A percentile compares a stretch with the other conserved stretches of the same genome.
These are phyloP conservation scores for Drosophila pegasa DNA, from an alignment of 2,888 invertebrate genomes.

Conservation along the genomic window DNA sequence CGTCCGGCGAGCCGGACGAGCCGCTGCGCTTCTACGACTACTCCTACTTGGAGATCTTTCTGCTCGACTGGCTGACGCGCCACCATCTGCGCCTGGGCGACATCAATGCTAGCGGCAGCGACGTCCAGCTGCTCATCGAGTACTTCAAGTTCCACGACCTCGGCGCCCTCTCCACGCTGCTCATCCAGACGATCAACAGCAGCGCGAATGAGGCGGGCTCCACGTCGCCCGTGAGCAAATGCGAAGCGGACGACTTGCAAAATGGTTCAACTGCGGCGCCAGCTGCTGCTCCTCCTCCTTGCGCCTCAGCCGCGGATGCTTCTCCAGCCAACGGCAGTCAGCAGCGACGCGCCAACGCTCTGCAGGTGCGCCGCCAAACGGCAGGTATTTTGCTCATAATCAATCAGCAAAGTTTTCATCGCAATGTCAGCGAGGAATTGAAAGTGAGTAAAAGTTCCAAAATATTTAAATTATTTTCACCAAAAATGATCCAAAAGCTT, in stretches of 20 bases:
- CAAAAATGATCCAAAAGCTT: background rate
- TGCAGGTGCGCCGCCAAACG: conserved; percentile 59
- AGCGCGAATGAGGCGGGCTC: conserved; percentile 24
- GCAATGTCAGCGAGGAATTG: conserved; percentile 61
- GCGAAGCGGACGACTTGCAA: conserved; percentile 6
- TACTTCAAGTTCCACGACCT: conserved; percentile 80
- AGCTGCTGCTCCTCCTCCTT: background rate
- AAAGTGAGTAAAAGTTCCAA: conserved; percentile 66
- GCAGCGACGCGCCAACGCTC: conserved; percentile 40
- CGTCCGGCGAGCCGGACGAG: conserved; percentile 28
- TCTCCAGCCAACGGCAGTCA: background rate
- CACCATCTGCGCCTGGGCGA: conserved; percentile 70
- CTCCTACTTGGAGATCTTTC: conserved; percentile 79
- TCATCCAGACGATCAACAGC: conserved; percentile 67
- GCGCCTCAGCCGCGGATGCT: background rate
- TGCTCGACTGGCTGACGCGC: conserved; percentile 82
- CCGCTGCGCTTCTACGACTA: conserved; percentile 77
- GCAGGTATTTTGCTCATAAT: conserved; percentile 83
- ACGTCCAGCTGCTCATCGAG: conserved; percentile 75
- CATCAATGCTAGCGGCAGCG: conserved; percentile 56
- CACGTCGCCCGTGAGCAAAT: background rate
- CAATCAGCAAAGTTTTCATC: conserved; percentile 80
- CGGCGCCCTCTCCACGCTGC: conserved; percentile 60
- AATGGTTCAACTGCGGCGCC: no score
- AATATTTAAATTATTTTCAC: background rate